Conservation (phyloP, 92 coral and sea anemone genomes). For the Hydrozoanthus gracilis region DNA sequence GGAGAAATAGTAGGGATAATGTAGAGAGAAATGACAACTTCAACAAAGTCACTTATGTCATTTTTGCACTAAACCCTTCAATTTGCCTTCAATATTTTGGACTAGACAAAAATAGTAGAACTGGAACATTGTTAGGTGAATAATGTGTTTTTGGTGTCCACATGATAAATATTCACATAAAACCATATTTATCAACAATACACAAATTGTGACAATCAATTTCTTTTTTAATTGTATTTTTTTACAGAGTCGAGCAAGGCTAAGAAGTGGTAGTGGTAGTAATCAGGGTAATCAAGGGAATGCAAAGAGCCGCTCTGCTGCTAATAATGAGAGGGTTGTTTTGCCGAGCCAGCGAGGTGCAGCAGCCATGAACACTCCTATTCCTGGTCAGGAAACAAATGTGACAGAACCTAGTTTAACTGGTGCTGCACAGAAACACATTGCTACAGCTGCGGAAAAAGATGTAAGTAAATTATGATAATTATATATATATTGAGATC, state of each 20-base stretch:
- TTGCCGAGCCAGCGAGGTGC: constrained; percentile 57
- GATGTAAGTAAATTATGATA: constrained; percentile 39
- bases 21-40: too few relatives aligned
- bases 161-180: too few relatives aligned
- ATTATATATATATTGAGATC: not conserved
- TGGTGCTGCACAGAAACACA: constrained; percentile 44
- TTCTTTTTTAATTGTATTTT: not conserved
- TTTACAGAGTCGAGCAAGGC: not conserved
- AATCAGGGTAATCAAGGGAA: constrained; percentile 23
- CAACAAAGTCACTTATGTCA: too few relatives aligned
- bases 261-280: not conserved
- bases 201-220: too few relatives aligned
- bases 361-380: constrained; percentile 54
- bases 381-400: constrained; percentile 77
- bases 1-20: too few relatives aligned
- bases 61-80: too few relatives aligned
- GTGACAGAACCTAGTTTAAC: constrained; percentile 67
- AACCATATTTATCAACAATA: too few relatives aligned
- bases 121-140: too few relatives aligned
- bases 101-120: too few relatives aligned
- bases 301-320: constrained; percentile 50
- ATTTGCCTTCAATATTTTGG: too few relatives aligned
- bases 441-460: constrained; percentile 39
- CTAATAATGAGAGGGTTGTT: constrained; percentile 87
- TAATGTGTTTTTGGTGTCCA: too few relatives aligned